phyloP scores from a whole-genome alignment of 2,797 vertebrate genomes.

The Bovichtus diacanthus region DNA sequence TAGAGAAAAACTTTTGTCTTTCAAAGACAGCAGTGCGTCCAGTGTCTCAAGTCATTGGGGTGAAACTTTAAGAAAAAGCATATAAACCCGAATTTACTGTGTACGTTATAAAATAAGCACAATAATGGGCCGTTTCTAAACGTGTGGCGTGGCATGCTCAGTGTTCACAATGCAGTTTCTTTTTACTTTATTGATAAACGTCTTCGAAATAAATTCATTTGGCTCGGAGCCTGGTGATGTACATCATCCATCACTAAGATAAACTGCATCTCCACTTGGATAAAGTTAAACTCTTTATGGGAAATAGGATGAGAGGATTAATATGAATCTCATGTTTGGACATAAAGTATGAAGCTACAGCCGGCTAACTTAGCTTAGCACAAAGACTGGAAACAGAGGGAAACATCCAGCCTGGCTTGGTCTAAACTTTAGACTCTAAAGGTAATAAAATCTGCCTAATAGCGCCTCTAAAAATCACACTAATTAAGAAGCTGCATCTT shows the following conservation, averaged over 20 bases:
- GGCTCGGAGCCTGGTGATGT: too few species aligned
- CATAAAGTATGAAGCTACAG: too few species aligned
- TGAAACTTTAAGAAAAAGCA: neutral
- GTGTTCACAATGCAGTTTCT: neutral
- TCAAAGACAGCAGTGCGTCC: neutral
- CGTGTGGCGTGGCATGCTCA: neutral
- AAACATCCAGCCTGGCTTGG: too few species aligned
- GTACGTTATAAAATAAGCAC: neutral
- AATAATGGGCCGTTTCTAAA: neutral
- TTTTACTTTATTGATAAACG: neutral
- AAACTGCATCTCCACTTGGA: neutral
- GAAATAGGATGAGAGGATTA: neutral
- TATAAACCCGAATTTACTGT: too few species aligned
- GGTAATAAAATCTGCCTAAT: neutral
- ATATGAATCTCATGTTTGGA: neutral
- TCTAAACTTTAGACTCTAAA: too few species aligned
- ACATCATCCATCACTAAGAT: too few species aligned
- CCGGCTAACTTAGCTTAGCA: neutral
- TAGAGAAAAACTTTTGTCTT: neutral
- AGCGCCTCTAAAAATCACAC: neutral
- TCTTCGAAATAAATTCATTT: neutral
- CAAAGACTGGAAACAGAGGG: neutral
- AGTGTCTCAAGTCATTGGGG: conserved; percentile 4
- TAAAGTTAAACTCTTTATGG: neutral
- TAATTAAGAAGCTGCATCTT: neutral